Evolutionary conservation across 2,888 invertebrate genomes (phyloP).

Genomic region (Eupithecia insigniata): DNA sequence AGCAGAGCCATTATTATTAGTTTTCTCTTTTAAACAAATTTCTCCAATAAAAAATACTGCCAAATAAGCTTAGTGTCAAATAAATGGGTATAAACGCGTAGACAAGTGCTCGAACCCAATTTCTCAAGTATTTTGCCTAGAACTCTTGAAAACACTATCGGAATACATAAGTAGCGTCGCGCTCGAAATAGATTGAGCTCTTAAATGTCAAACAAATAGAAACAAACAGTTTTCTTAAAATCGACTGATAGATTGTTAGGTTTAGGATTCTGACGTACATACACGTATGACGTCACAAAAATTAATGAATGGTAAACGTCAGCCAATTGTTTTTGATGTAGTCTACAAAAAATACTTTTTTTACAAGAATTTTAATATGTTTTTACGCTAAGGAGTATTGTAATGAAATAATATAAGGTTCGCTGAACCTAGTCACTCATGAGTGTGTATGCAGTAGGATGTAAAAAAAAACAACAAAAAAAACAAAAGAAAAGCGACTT

Average conservation of each 20-base stretch:
- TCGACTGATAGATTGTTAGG: background rate
- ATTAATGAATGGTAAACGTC: too few relatives aligned
- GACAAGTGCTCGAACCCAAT: constrained; percentile 23
- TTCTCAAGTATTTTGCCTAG: constrained; percentile 24
- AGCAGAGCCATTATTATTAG: background rate
- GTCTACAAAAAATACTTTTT: too few relatives aligned
- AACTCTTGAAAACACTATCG: constrained; percentile 9
- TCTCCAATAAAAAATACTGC: constrained; percentile 5
- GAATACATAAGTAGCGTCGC: constrained; percentile 21
- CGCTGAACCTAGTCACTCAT: too few relatives aligned
- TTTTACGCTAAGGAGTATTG: too few relatives aligned
- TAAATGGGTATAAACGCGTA: constrained; percentile 17
- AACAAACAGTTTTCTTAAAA: background rate
- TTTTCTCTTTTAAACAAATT: background rate
- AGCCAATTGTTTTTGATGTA: too few relatives aligned
- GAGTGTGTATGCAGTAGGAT: too few relatives aligned
- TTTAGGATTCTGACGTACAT: background rate
- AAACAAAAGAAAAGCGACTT: background rate
- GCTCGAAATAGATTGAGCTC: constrained; percentile 9
- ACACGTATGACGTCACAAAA: too few relatives aligned
- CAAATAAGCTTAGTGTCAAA: constrained; percentile 10
- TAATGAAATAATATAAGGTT: too few relatives aligned
- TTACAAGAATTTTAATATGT: too few relatives aligned
- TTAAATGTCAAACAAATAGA: constrained; percentile 5
- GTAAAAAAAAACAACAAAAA: too few relatives aligned